Evolutionary conservation across 1,140 invertebrate genomes (phyloP).

Genomic region (Stenopsyche tienmushanensis): DNA sequence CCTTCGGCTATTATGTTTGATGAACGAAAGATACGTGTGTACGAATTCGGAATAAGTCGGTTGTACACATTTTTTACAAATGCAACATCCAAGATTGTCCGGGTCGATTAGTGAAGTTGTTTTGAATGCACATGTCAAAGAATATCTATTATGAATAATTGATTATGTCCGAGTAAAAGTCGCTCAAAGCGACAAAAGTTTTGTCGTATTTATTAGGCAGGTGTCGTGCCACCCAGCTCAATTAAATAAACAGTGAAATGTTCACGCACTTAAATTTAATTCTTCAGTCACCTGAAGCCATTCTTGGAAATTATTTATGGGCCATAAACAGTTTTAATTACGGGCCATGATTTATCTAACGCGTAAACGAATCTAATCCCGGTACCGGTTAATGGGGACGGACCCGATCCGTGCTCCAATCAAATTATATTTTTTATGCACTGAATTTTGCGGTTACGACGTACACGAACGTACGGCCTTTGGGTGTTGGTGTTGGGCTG

Average conservation of each 20-base stretch:
- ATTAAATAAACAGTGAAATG: constrained; percentile 30
- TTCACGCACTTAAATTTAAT: constrained; percentile 24
- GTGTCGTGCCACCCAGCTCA: constrained; percentile 13
- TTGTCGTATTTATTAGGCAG: constrained; percentile 21
- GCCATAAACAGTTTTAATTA: constrained; percentile 35
- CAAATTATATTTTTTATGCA: no score
- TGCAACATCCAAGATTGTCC: no score
- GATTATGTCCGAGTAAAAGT: neutral
- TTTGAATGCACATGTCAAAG: no score
- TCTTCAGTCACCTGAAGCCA: constrained; percentile 24
- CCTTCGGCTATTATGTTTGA: no score
- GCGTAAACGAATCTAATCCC: constrained; percentile 20
- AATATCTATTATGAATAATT: neutral
- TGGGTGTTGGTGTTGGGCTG: no score
- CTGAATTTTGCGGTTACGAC: no score
- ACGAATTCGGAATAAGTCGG: no score
- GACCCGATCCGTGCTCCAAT: no score
- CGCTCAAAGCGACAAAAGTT: constrained; percentile 14
- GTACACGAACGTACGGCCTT: no score
- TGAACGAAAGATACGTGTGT: no score
- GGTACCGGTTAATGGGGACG: constrained; percentile 19
- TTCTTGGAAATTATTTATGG: constrained; percentile 31
- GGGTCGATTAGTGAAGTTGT: no score
- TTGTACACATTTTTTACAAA: no score
- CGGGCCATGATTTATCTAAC: constrained; percentile 31